Evolutionary conservation across 2,113 vertebrate species (phyloP), one percentile per base, ranked within the genome.

Genomic region (Coturnix japonica): DNA sequence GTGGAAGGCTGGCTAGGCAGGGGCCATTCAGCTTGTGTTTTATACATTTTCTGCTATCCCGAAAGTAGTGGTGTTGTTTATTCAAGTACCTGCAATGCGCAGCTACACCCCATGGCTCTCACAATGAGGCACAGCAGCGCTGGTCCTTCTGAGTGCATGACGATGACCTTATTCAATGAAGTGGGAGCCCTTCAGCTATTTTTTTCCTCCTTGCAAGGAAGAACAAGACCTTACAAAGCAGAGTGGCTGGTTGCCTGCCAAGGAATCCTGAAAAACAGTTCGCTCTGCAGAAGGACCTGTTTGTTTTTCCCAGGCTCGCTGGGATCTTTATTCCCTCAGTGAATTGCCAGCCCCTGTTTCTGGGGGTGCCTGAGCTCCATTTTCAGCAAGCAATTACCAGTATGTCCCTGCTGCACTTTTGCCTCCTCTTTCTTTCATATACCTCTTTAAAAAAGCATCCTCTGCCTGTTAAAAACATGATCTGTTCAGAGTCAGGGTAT

Each of bases 291-390:
- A 96, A 95, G 92, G 91, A 95, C 91, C 93, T 94, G 81, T 97
- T 97, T 95, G 93, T 95, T 97, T 97, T 96, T 96, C 96, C 92
- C 96, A 96, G 95, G 91, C 92, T 96, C 85, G 74, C 87, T 93
- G 89, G 90, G 83, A 88, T 96, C 53, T 91, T 93, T 96, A 89
- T 94, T 87, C 57, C 66, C 59, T 70, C 21, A 69, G 47, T 85
- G 91, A 96, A 94, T 90, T 95, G 93, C 74, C 77, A 87, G 80
- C 17, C 46, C 61, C 89, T 93, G 37, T 89, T 89, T 86, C 81
- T 93, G 89, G 93, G 83, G 87, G 79, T 71, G 49, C 44, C 39
- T 43, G 49, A 39, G 54, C n/a, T 75, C 79, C 87, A 60, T 59
- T 81, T 75, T 87, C 79, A 78, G 35, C 30, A 20, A 90, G 79